Evolutionary conservation across 1,140 invertebrate species (phyloP), one percentile per base, ranked within the genome.

Genomic region (Nephila pilipes): DNA sequence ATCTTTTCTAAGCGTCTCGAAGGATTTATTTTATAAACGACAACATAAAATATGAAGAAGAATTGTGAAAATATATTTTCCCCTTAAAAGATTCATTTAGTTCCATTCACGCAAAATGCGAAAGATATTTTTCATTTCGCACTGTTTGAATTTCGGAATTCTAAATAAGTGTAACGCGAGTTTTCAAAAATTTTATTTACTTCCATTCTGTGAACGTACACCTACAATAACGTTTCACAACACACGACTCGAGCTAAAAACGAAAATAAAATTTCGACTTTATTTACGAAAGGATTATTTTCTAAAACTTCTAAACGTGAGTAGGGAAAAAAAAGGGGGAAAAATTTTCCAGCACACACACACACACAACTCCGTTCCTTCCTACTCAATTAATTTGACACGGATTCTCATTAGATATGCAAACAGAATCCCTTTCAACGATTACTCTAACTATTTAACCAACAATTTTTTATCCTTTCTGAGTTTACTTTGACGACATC

Each of bases 311-410:
- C 69, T 12, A 36, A 75, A 75, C 3, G 25, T 32, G 5, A 75
- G 5, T 5, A 36, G 29, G 18, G 3, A 1, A 36, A 75, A 36
- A 20, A 36, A 36, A 60, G 22, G 20, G 25, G 2, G 29, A 36
- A 16, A 75, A 75, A 75, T 18, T 32, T 75, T 65, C 63, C 63
- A 25, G 25, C 16, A 25, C 14, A 25, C n/a, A 69, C 25, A 3
- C 29, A 8, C n/a, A 65, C 20, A 1, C 63, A 29, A 75, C 32
- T 75, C 29, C 32, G 20, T 83, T 57, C 29, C 81, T 63, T 87
- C 58, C 63, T 87, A 38, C 85, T 36, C 85, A 87, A 87, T 87
- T 87, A 87, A 87, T 87, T 29, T 87, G 32, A 87, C 55, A 63
- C 32, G 29, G n/a, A 10, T 36, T 60, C 85, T 87, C 85, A 87